Evolutionary conservation across 2,888 invertebrate genomes (phyloP).

Genomic region (Tanytarsus gracilentus): DNA sequence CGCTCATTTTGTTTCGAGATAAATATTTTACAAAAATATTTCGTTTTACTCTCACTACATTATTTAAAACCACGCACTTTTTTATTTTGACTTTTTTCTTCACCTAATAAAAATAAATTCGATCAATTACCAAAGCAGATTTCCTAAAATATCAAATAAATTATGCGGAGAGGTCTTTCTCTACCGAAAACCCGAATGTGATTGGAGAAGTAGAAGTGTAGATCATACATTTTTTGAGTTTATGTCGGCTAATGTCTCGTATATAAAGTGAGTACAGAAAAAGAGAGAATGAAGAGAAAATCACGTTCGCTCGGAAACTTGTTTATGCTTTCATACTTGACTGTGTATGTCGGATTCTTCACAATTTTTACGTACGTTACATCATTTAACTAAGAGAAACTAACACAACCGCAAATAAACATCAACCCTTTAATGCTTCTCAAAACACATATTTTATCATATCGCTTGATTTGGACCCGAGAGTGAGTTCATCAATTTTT

Average conservation of each 20-base stretch:
- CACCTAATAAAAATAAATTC: slow-evolving; percentile 14
- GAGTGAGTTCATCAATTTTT: too few relatives aligned
- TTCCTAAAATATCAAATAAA: slow-evolving; percentile 17
- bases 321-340: neutral
- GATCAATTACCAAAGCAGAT: neutral
- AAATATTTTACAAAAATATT: neutral
- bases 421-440: too few relatives aligned
- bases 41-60: neutral
- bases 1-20: neutral
- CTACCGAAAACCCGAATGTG: neutral
- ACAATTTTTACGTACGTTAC: neutral
- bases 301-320: too few relatives aligned
- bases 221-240: too few relatives aligned
- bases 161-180: slow-evolving; percentile 5
- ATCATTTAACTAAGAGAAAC: neutral
- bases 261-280: neutral
- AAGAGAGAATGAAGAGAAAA: neutral
- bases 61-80: slow-evolving; percentile 3
- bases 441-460: too few relatives aligned
- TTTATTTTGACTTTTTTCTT: neutral
- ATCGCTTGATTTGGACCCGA: too few relatives aligned
- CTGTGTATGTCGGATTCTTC: neutral
- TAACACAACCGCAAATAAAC: too few relatives aligned
- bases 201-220: too few relatives aligned
- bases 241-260: neutral